Base-by-base conservation (phyloP, 1,140 invertebrate genomes). In the Trichonephila clavata region DNA sequence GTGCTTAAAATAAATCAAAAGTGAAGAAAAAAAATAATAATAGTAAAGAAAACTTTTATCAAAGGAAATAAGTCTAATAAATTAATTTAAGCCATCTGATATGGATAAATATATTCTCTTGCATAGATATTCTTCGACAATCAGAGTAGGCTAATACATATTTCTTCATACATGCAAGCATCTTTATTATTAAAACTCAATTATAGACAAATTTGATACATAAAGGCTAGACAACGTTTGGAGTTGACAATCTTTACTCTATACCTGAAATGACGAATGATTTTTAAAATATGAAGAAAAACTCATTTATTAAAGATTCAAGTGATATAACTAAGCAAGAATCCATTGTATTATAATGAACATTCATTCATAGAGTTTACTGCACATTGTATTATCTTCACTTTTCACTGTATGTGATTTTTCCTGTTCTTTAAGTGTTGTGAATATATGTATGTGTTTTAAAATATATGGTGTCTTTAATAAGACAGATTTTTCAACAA, bases 281-380 rank as follows among this genome's bases (percentile, higher is more conserved):
- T 50, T 83, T 83, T 50, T 57, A n/a, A 83, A 57, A 21, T 59
- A n/a, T n/a, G 50, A 83, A 57, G 50, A 83, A 50, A 50, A 50
- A 50, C 50, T 50, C 43, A 24, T 81, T 39, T 81, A 16, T 81
- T 32, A 81, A 43, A 81, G 43, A 81, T 43, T 27, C 50, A 59
- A 83, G 81, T 83, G 81, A 83, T 83, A 59, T 57, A n/a, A 27
- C 43, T 83, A 57, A 77, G 71, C 71, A 83, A 83, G 81, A 59
- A 24, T 57, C 21, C 39, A 83, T 83, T 83, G 81, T 83, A 83
- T 83, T 57, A 83, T 83, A 77, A 18, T 18, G 27, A 39, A 77
- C 71, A 77, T 77, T 18, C 14, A 83, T 83, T 83, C 81, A 83
- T 83, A 57, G 32, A 87, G 27, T 63, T 57, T 43, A 87, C 21